Evolutionary conservation across 1,140 invertebrate genomes (phyloP), one percentile per base, ranked within the genome.

Genomic region (Microplitis demolitor): DNA sequence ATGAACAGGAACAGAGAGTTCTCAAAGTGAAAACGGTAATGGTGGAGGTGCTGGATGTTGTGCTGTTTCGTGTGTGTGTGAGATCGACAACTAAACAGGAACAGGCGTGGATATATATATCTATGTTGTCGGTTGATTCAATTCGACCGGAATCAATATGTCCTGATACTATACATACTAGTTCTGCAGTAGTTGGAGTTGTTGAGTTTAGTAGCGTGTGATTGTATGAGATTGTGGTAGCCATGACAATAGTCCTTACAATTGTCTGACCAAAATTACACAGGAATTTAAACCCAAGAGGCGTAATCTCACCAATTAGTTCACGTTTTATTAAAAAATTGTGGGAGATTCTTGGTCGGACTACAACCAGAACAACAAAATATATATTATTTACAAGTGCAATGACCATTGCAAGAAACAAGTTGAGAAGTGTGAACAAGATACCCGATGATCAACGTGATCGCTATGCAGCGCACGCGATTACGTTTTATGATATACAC

Each of bases 401-500:
- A 31, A 56, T 56, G 39, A 45, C 8, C 39, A 45, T 45, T 45
- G 4, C 64, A 51, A 34, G 69, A 71, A 51, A 66, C 39, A 51
- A 33, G 51, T 37, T 16, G 60, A 64, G 64, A 60, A 13, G 56
- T 33, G 31, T 61, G 64, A 61, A 45, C 39, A 45, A 45, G 39
- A 3, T 45, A 45, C 11, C 39, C 39, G 11, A 24, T 69, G 66
- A 50, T 61, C 67, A 60, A 16, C 71, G 71, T 72, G 66, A 63
- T 69, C 53, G 51, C 69, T 68, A 64, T 54, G 14, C 50, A 68
- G 67, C 45, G 64, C 62, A 73, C 74, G 78, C 77, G 80, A 82
- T 79, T 82, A 78, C 75, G 68, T 72, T 79, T 78, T 76, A 76
- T 53, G 73, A 69, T 64, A 61, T 64, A 24, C 24, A 24, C 2